Conservation (phyloP, 2,888 invertebrate species). For the Amiota minor region DNA sequence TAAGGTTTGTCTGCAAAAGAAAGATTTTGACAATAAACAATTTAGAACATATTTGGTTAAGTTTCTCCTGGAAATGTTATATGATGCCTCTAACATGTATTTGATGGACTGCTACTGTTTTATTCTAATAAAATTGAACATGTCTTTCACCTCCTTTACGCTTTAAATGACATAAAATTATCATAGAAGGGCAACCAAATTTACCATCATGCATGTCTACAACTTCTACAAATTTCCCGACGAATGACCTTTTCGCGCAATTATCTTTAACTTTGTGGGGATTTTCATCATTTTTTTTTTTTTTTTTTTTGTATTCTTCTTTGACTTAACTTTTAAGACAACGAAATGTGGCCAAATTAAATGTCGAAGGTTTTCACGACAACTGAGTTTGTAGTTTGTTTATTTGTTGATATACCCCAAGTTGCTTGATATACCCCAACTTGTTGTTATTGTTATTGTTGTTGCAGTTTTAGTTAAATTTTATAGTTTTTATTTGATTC, state of each 20-base stretch:
- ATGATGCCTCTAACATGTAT: too few species aligned
- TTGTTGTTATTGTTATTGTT: constrained; percentile 10
- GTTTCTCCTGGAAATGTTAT: too few species aligned
- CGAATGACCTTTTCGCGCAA: constrained; percentile 25
- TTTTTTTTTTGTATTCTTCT: not conserved
- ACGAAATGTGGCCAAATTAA: constrained; percentile 61
- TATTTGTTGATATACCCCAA: not conserved
- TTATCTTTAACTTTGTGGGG: constrained; percentile 10
- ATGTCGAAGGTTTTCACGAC: constrained; percentile 60
- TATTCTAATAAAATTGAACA: too few species aligned
- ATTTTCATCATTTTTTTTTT: not conserved
- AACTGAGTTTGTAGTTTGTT: not conserved
- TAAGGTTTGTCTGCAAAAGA: too few species aligned
- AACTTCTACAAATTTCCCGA: not conserved
- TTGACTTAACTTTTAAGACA: not conserved
- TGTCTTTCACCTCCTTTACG: too few species aligned
- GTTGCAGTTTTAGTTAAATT: not conserved
- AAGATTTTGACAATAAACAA: too few species aligned
- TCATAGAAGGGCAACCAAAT: too few species aligned
- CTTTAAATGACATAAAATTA: too few species aligned
- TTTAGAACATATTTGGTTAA: too few species aligned
- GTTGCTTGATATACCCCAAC: too few species aligned
- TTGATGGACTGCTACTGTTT: too few species aligned
- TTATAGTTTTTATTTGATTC: not conserved
- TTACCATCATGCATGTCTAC: not conserved